Evolutionary conservation across 2,113 vertebrate genomes (phyloP), one percentile per base, ranked within the genome.

Genomic region (Gavia stellata): DNA sequence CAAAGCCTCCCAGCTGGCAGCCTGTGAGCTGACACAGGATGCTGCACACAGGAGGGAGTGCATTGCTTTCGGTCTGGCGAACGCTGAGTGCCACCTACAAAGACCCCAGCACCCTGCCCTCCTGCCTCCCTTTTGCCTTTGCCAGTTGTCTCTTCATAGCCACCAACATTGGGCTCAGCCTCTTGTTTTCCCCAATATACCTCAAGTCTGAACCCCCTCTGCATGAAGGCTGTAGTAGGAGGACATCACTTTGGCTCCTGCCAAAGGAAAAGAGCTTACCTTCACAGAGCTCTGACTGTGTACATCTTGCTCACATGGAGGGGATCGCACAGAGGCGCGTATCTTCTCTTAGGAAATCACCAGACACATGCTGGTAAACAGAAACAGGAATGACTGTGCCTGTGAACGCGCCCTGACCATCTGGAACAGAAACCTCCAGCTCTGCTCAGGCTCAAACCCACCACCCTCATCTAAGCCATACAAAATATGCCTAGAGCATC

Each of bases 391-490:
- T 95, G 84, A 96, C 94, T 92, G 81, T 36, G 84, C 77, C 52
- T 45, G 56, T 85, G 81, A 94, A 88, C 92, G 90, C 38, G 70
- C 89, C 53, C 86, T 75, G 42, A 45, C 89, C 89, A 95, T 85
- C 87, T 97, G 95, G 91, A 96, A 97, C 91, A 97, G 95, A 96
- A 96, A 97, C 96, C 81, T 61, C 28, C 62, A 68, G 66, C 81
- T 58, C 74, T 77, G 70, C 72, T 95, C 81, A 72, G 83, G 40
- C 68, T 86, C 49, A 68, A 47, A 81, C 40, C 61, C 62, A 72
- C 53, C 36, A 36, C 34, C 28, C 10, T 38, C 38, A 23, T 70
- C 55, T 71, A 55, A 77, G 77, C 45, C 73, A 24, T 24, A 28
- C 65, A 82, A 67, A 68, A 31, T 1, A 0, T 24, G 38, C 70